These are phyloP conservation scores for Cepaea nemoralis DNA, from an alignment of 1,140 invertebrate species.

Conservation along the genomic window DNA sequence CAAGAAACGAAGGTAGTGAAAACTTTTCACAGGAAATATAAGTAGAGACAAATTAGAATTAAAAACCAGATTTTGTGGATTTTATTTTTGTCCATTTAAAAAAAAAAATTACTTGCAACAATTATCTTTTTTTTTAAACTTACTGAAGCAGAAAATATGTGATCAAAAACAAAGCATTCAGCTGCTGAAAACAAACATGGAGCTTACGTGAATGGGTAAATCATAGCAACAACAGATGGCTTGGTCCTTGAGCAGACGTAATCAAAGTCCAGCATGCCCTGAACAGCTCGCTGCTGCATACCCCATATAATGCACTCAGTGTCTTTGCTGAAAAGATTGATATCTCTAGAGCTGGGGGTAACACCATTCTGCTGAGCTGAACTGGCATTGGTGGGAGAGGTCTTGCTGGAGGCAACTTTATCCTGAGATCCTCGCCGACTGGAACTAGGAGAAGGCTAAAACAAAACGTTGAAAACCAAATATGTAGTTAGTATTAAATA, in stretches of 20 bases:
- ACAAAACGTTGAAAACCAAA: background rate
- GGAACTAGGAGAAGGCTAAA: slow-evolving; percentile 53
- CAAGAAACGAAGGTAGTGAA: no score
- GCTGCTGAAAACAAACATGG: background rate
- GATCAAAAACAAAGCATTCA: no score
- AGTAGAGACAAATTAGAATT: no score
- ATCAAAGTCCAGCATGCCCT: slow-evolving; percentile 98
- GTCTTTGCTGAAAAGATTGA: slow-evolving; percentile 79
- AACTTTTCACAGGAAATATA: no score
- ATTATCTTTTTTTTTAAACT: no score
- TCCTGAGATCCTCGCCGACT: slow-evolving; percentile 55
- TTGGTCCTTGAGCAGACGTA: slow-evolving; percentile 93
- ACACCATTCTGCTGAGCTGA: background rate
- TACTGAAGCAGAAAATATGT: no score
- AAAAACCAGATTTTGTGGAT: no score
- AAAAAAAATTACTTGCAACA: no score
- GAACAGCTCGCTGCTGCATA: slow-evolving; percentile 98
- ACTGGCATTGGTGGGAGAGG: background rate
- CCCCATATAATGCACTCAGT: slow-evolving; percentile 99
- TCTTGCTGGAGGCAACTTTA: slow-evolving; percentile 26
- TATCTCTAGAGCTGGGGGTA: background rate
- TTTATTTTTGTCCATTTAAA: no score
- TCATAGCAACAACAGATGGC: slow-evolving; percentile 89
- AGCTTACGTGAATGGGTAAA: slow-evolving; percentile 86
- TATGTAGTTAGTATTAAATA: background rate